These are phyloP conservation scores for Ciconia boyciana DNA, from an alignment of 2,113 vertebrate genomes.

Conservation along the genomic window DNA sequence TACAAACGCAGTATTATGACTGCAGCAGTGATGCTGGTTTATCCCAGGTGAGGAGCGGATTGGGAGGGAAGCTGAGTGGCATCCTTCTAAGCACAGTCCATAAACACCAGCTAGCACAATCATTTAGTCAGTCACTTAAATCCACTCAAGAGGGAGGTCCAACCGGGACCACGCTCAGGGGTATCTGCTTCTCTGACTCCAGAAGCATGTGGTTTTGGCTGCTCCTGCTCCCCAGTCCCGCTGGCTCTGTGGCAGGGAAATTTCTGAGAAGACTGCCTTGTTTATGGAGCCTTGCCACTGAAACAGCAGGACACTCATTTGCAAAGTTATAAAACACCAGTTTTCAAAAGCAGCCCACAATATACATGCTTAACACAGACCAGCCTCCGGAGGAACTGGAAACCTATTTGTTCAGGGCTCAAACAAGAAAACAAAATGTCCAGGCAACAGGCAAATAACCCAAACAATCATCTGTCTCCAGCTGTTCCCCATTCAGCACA, in stretches of 20 bases:
- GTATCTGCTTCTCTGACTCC: background rate
- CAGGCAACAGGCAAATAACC: slow-evolving; percentile 50
- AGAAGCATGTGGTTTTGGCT: background rate
- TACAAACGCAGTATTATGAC: background rate
- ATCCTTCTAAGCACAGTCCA: background rate
- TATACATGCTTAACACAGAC: background rate
- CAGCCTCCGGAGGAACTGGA: background rate
- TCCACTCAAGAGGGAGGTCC: background rate
- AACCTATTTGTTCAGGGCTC: slow-evolving; percentile 34
- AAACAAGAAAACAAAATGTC: slow-evolving; percentile 37
- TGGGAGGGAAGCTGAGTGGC: background rate
- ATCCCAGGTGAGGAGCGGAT: background rate
- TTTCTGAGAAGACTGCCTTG: slow-evolving; percentile 12
- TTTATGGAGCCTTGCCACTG: background rate
- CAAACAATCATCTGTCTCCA: slow-evolving; percentile 53
- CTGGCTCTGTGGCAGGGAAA: background rate
- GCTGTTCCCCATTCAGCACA: slow-evolving; percentile 44
- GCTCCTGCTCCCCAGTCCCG: background rate
- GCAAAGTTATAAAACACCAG: slow-evolving; percentile 50
- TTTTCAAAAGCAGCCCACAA: background rate
- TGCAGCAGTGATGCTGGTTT: background rate
- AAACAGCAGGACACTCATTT: slow-evolving; percentile 25
- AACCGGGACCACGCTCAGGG: background rate
- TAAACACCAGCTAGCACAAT: background rate
- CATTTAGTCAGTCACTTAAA: background rate